phyloP scores from a whole-genome alignment of 2,888 invertebrate species.

The Boloria euphrosyne region DNA sequence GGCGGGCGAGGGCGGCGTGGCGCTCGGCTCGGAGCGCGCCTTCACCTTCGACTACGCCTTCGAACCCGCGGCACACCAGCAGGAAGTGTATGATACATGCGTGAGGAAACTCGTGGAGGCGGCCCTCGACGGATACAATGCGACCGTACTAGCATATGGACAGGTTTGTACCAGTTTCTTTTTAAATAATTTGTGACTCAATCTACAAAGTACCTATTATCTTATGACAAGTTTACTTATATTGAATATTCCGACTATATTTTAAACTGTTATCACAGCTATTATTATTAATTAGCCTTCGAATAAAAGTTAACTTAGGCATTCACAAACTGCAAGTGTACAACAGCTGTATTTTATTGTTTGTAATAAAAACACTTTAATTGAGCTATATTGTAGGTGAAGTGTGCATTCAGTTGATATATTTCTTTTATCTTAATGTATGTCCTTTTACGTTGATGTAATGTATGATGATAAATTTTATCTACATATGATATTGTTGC shows the following conservation, averaged over 20 bases:
- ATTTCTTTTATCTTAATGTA: neutral
- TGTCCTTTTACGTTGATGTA: neutral
- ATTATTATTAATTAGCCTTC: too few species aligned
- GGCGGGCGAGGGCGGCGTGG: slow-evolving; percentile 94
- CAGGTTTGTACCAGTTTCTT: slow-evolving; percentile 83
- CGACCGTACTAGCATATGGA: slow-evolving; percentile 98
- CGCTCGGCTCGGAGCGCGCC: slow-evolving; percentile 95
- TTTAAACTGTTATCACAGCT: too few species aligned
- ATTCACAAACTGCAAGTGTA: slow-evolving; percentile 8
- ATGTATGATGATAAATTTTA: neutral
- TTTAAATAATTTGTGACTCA: neutral
- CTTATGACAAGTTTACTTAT: too few species aligned
- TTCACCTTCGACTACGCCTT: slow-evolving; percentile 99
- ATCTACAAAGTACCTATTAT: neutral
- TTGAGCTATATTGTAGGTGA: neutral
- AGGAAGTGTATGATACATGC: slow-evolving; percentile 90
- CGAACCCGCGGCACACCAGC: slow-evolving; percentile 89
- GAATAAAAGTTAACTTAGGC: too few species aligned
- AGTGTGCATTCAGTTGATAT: neutral
- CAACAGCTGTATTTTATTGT: slow-evolving; percentile 7
- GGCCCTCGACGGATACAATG: slow-evolving; percentile 97
- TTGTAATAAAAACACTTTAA: neutral
- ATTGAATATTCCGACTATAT: too few species aligned
- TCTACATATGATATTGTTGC: neutral
- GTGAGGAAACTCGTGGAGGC: slow-evolving; percentile 94